A percentile compares a stretch with the other conserved stretches of the same genome.
Conservation (phyloP, 2,888 invertebrate species). For the Hirtodrosophila cameraria region DNA sequence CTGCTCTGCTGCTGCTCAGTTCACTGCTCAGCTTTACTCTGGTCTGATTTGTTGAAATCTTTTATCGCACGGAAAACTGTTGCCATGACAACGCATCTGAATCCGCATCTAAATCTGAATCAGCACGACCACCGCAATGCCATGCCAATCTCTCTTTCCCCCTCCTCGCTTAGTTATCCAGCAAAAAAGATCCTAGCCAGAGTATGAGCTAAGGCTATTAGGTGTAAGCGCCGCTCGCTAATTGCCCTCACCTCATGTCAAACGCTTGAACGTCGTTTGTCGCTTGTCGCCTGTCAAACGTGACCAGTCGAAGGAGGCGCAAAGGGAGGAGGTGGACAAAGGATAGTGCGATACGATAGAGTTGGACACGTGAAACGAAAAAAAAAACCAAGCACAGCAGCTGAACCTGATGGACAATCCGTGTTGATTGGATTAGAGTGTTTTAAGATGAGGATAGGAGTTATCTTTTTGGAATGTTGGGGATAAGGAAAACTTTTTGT, state of each 20-base stretch:
- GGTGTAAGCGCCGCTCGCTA: conserved; percentile 62
- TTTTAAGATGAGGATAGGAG: too few species aligned
- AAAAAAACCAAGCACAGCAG: too few species aligned
- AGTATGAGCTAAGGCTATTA: conserved; percentile 44
- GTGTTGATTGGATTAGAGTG: too few species aligned
- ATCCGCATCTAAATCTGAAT: too few species aligned
- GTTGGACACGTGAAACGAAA: conserved; percentile 24
- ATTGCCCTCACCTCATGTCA: conserved; percentile 69
- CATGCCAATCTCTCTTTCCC: conserved; percentile 4
- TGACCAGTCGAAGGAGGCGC: conserved; percentile 31
- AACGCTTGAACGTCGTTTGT: conserved; percentile 51
- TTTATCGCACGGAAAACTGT: conserved; percentile 68
- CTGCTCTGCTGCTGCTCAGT: conserved; percentile 3
- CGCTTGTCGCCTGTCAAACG: conserved; percentile 58
- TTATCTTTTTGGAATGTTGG: too few species aligned
- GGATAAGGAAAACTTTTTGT: too few species aligned
- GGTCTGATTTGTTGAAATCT: conserved; percentile 76
- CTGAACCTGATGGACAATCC: too few species aligned
- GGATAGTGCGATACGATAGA: conserved; percentile 1
- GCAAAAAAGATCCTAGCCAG: conserved; percentile 14
- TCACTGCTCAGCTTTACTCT: conserved; percentile 22
- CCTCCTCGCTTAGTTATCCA: not conserved
- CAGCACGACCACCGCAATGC: conserved; percentile 26
- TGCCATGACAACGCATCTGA: conserved; percentile 61
- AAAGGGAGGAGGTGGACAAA: not conserved